Evolutionary conservation across 2,797 vertebrate species (phyloP).

Genomic region (Enteromius trimaculatus): DNA sequence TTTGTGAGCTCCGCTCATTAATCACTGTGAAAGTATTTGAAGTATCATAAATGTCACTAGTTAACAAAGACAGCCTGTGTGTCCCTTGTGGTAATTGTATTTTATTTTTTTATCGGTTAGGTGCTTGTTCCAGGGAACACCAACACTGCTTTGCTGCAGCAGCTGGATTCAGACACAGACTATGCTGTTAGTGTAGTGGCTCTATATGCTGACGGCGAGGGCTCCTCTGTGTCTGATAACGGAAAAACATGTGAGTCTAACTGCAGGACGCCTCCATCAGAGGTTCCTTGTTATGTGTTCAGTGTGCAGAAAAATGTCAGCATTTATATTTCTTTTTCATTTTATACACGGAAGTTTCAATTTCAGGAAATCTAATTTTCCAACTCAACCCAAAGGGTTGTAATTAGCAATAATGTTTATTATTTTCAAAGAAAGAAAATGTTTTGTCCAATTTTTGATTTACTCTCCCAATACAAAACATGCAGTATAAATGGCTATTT

Average conservation of each 20-base stretch:
- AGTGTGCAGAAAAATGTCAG: neutral
- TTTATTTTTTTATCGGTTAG: constrained; percentile 68
- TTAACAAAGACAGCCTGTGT: constrained; percentile 1
- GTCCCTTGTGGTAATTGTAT: neutral
- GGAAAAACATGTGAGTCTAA: constrained; percentile 89
- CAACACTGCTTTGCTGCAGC: constrained; percentile 83
- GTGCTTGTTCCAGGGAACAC: constrained; percentile 86
- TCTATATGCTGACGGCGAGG: constrained; percentile 92
- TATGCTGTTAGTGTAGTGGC: constrained; percentile 91
- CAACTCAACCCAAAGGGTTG: neutral
- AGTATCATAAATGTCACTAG: neutral
- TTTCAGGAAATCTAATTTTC: constrained; percentile 6
- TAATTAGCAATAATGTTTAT: neutral
- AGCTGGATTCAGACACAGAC: constrained; percentile 85
- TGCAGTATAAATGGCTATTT: neutral
- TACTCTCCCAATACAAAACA: neutral
- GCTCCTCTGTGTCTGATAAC: constrained; percentile 76
- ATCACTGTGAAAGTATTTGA: neutral
- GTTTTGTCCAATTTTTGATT: neutral
- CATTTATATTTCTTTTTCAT: neutral
- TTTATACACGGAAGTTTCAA: neutral
- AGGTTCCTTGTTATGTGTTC: neutral
- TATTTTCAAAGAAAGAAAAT: neutral
- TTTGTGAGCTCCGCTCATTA: neutral
- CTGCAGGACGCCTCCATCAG: neutral